Conservation (phyloP, 2,888 invertebrate genomes). For the Lasioglossum marginatum region DNA sequence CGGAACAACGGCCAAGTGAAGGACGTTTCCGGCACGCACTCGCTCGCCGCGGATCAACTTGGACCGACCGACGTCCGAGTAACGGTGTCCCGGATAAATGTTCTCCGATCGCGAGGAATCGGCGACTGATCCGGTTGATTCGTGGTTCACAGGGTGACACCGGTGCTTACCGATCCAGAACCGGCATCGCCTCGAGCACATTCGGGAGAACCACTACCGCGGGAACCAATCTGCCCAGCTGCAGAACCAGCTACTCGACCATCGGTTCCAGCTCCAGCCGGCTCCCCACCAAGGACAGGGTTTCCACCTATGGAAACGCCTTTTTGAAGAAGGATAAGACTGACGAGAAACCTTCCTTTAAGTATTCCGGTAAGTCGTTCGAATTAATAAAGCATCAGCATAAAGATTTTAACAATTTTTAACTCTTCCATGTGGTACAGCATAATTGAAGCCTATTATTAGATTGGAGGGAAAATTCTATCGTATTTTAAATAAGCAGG, state of each 20-base stretch:
- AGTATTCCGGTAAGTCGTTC: constrained; percentile 78
- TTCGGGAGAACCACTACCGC: constrained; percentile 74
- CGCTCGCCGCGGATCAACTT: constrained; percentile 29
- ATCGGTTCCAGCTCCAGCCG: constrained; percentile 72
- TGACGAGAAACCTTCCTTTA: constrained; percentile 77
- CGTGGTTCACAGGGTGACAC: constrained; percentile 76
- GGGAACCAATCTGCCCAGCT: constrained; percentile 77
- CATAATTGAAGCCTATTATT: too few species aligned
- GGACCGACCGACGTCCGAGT: constrained; percentile 45
- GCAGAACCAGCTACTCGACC: constrained; percentile 77
- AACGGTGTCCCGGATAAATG: constrained; percentile 51
- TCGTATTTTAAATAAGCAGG: too few species aligned
- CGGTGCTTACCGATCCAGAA: constrained; percentile 76
- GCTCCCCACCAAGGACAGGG: constrained; percentile 75
- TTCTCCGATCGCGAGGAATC: constrained; percentile 27
- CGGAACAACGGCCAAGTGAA: constrained; percentile 20
- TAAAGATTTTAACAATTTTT: too few species aligned
- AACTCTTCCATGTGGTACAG: too few species aligned
- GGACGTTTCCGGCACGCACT: constrained; percentile 53
- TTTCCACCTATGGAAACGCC: constrained; percentile 71
- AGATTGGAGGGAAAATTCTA: too few species aligned
- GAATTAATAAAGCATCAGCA: neutral
- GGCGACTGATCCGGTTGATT: constrained; percentile 37
- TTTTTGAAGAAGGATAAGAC: constrained; percentile 77
- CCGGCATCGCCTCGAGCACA: constrained; percentile 65